Evolutionary conservation across 1,140 invertebrate species (phyloP).

Genomic region (Frieseomelitta varia): DNA sequence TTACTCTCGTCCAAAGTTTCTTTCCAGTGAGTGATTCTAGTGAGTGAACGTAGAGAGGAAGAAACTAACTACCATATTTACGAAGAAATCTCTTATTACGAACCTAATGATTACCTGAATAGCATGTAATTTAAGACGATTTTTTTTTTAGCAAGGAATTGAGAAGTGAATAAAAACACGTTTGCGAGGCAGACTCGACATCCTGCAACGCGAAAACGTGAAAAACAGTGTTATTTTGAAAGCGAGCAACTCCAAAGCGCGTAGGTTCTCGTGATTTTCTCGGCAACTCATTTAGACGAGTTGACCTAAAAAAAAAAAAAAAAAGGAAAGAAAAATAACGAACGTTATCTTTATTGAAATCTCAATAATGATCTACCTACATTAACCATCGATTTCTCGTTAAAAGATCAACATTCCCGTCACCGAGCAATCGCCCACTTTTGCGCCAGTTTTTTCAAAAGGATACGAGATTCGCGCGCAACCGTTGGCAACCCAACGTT

Average conservation of each 20-base stretch:
- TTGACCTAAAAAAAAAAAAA: background rate
- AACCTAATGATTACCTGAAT: background rate
- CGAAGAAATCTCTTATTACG: background rate
- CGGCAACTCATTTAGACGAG: background rate
- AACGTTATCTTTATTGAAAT: conserved; percentile 7
- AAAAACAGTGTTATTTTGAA: background rate
- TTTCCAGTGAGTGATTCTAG: background rate
- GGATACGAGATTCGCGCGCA: background rate
- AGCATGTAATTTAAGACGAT: conserved; percentile 18
- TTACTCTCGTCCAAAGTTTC: background rate
- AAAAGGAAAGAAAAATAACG: too few species aligned
- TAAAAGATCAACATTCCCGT: background rate
- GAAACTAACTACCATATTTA: conserved; percentile 29
- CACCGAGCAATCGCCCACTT: background rate
- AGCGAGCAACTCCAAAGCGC: background rate
- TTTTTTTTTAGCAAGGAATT: background rate
- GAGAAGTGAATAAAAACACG: conserved; percentile 17
- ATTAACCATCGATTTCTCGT: conserved; percentile 8
- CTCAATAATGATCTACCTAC: background rate
- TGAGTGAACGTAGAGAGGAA: background rate
- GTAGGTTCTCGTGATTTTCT: conserved; percentile 8
- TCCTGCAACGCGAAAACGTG: background rate
- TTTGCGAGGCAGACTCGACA: background rate
- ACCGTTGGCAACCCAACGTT: background rate
- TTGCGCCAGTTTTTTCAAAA: background rate